Percentiles rank a stretch among this genome's conserved stretches.
These are phyloP conservation scores for Antigone vipio DNA, from an alignment of 2,113 vertebrate species.

Conservation along the genomic window DNA sequence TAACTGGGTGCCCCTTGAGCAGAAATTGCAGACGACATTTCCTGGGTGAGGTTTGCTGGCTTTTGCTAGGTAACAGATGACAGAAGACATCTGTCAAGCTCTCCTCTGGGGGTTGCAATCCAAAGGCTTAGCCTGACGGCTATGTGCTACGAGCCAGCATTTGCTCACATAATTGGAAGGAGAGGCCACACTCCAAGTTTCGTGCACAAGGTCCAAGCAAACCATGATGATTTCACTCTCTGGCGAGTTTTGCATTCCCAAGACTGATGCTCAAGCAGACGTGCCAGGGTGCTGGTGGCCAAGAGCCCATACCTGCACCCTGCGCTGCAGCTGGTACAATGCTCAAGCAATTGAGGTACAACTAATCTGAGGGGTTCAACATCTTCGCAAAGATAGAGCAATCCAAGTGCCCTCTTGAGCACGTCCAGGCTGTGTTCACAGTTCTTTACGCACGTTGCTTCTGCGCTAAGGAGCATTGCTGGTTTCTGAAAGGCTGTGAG, in stretches of 20 bases:
- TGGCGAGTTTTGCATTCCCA: accelerated
- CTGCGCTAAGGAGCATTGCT: accelerated
- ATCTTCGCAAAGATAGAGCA: neutral
- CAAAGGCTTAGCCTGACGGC: neutral
- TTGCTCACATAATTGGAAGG: neutral
- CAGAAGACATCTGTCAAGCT: neutral
- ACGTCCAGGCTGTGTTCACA: accelerated
- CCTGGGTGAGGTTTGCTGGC: neutral
- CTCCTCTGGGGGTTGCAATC: neutral
- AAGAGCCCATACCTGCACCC: neutral
- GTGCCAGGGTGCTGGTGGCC: accelerated
- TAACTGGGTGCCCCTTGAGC: neutral
- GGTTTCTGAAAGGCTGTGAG: neutral
- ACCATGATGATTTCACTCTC: neutral
- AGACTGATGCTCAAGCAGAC: neutral
- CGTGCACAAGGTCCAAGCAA: neutral
- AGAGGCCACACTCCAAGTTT: neutral
- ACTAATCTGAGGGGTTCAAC: neutral
- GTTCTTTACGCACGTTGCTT: neutral
- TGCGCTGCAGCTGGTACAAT: neutral
- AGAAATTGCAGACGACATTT: neutral
- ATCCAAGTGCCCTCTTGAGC: neutral
- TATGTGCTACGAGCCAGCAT: accelerated
- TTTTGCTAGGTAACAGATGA: neutral
- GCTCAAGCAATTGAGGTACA: neutral